Evolutionary conservation across 92 coral and sea anemone species (phyloP), one percentile per base, ranked within the genome.

Genomic region (Micromussa lordhowensis): DNA sequence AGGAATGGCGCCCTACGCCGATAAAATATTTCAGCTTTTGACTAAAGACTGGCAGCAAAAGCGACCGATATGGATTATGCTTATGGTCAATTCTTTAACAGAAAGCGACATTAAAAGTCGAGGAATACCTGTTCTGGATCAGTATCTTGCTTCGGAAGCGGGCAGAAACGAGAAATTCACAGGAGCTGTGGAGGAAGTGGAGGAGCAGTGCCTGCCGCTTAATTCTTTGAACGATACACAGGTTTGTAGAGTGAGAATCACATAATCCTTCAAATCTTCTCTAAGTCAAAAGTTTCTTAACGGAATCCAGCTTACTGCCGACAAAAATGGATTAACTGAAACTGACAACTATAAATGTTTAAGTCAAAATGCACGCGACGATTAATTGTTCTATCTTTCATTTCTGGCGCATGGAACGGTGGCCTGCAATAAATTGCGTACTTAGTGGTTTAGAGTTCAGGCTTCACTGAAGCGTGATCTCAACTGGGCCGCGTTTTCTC

Each of bases 1-100:
- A 70, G 92, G 92, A 59, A 88, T 87, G 54, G 91, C 87, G 86
- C 94, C 96, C 0, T 91, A 90, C 86, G 96, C 98, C 19, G 79
- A 86, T 81, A 89, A 84, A 59, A 90, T 96, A 77, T 97, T 88
- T 90, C 92, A 93, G 86, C 92, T 92, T 59, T 85, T 97, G 90
- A 97, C 99, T 21, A 91, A 91, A 78, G 93, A 97, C 89, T 97
- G 99, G 99, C 79, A 90, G 63, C 87, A 86, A 73, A 97, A 97
- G 82, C 93, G 99, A 68, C 99, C 99, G 2, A 97, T 97, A 85
- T 97, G 99, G 99, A 91, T 96, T 5, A 97, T 97, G 99, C 88
- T 97, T 38, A 82, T 97, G 97, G 94, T 97, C 16, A 97, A 97
- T 87, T 95, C 98, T 40, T 88, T 97, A 58, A 94, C 98, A 48